These are phyloP conservation scores for Eufriesea mexicana DNA, from an alignment of 1,140 invertebrate species.

Conservation along the genomic window DNA sequence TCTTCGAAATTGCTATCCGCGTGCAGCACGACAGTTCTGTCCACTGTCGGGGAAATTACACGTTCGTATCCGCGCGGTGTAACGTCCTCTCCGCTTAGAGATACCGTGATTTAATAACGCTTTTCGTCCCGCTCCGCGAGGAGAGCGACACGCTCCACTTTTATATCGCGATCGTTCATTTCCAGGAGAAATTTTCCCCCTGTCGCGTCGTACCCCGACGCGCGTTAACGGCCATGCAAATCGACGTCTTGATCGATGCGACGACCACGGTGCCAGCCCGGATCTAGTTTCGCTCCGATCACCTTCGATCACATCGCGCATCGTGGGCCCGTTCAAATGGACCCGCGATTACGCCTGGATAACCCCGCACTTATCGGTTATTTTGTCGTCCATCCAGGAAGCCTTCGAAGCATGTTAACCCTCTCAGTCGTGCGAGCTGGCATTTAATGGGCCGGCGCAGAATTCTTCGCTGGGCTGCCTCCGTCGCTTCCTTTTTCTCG, in stretches of 20 bases:
- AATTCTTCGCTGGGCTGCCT: not conserved
- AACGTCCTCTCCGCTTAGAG: not conserved
- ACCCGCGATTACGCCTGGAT: constrained; percentile 25
- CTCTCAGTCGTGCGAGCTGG: too few species aligned
- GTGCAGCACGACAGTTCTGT: not conserved
- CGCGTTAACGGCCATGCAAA: constrained; percentile 47
- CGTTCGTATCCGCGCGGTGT: not conserved
- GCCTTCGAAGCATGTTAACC: not conserved
- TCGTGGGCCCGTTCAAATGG: constrained; percentile 14
- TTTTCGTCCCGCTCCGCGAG: not conserved
- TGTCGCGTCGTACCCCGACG: not conserved
- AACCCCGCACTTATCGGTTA: constrained; percentile 2
- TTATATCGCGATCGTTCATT: not conserved
- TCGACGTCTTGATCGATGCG: constrained; percentile 53
- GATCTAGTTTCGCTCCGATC: constrained; percentile 47
- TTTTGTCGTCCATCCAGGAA: constrained; percentile 34
- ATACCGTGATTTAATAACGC: not conserved
- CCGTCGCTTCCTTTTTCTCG: not conserved
- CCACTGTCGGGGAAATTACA: constrained; percentile 7
- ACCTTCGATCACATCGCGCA: constrained; percentile 20
- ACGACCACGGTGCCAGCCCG: not conserved
- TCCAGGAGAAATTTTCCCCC: not conserved
- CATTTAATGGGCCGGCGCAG: not conserved
- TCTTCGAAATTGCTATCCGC: not conserved
- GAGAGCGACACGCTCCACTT: not conserved